Evolutionary conservation across 2,113 vertebrate species (phyloP).

Genomic region (Tupaia tana): DNA sequence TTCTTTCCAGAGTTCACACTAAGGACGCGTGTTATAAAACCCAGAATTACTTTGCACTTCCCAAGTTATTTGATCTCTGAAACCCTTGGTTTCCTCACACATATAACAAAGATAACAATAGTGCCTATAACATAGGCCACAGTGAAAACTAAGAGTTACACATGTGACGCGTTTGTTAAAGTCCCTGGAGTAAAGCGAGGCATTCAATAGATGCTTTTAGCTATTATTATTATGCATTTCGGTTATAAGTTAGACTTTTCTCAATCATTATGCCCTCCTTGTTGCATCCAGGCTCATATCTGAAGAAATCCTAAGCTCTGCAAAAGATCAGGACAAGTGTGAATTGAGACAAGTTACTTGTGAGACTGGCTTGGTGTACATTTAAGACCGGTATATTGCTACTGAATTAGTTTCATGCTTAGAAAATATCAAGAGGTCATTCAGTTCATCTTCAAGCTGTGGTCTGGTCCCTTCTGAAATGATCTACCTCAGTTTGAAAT

Average conservation of each 20-base stretch:
- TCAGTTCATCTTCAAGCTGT: constrained; percentile 23
- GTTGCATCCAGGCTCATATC: background rate
- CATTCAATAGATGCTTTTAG: background rate
- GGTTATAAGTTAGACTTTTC: background rate
- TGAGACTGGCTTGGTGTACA: background rate
- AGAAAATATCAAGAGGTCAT: constrained; percentile 62
- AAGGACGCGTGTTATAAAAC: background rate
- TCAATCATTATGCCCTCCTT: background rate
- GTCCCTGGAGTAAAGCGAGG: background rate
- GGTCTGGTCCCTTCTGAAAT: constrained; percentile 51
- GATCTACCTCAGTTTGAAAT: constrained; percentile 12
- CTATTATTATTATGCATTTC: background rate
- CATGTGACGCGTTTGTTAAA: background rate
- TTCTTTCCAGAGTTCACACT: background rate
- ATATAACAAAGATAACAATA: background rate
- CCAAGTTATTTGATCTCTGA: background rate
- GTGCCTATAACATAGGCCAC: background rate
- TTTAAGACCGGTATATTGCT: background rate
- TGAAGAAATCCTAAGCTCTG: background rate
- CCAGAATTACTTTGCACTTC: background rate
- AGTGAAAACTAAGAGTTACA: background rate
- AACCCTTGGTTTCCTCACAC: background rate
- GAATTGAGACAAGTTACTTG: background rate
- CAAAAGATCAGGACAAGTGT: constrained; percentile 4
- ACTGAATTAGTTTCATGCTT: constrained; percentile 21